Evolutionary conservation across 1,140 invertebrate species (phyloP), one percentile per base, ranked within the genome.

Genomic region (Thaumetopoea pityocampa): DNA sequence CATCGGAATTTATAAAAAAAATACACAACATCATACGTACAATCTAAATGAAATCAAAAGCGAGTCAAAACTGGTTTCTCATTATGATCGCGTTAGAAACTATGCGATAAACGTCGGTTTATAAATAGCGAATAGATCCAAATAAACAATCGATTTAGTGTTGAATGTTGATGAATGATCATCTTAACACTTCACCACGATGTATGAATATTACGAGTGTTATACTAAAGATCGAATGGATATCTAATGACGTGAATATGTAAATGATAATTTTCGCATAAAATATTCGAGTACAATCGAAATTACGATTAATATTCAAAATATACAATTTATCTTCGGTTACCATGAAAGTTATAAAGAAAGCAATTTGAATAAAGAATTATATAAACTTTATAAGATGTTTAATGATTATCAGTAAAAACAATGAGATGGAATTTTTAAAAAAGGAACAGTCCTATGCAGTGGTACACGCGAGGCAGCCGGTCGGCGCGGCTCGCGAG

Each of bases 401-500:
- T n/a, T 9, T 24, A 1, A 24, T 4, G 5, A 24, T 9, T 9
- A 24, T n/a, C n/a, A n/a, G n/a, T n/a, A n/a, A n/a, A n/a, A n/a
- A n/a, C n/a, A n/a, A n/a, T n/a, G n/a, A n/a, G n/a, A n/a, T n/a
- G n/a, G n/a, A 48, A 40, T 7, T 6, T 26, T 30, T 50, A 55
- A 42, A 49, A 14, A 48, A 49, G 27, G 38, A 40, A 58, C 45
- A 59, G 52, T 55, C 51, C 33, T 52, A 53, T 51, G 51, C 49
- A 32, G 49, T 43, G 20, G 11, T 20, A 14, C 26, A 15, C 2
- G 17, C 46, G 56, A 62, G 60, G 69, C 69, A 77, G 72, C 76
- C 68, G 72, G 72, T 57, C 44, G 65, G 68, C 72, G 74, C 69
- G 61, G 60, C 51, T 67, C 56, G 68, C 65, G 53, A 54, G 70